Percentiles rank a stretch among this genome's conserved stretches.
Conservation (phyloP, 1,140 invertebrate genomes). For the Globodera rostochiensis region DNA sequence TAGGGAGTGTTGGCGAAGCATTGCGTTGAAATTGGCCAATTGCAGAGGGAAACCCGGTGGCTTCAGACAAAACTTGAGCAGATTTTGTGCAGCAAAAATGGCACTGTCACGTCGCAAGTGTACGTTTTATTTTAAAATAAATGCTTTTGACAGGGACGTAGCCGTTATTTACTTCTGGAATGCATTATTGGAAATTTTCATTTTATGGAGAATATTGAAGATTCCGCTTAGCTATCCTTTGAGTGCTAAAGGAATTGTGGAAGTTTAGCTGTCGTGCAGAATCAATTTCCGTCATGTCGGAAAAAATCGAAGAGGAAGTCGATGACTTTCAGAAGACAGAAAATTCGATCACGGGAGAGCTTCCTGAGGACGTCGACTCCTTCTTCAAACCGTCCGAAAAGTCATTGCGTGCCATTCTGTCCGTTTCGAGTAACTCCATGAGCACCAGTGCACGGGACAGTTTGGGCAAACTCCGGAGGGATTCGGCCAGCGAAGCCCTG, state of each 20-base stretch:
- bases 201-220: no score
- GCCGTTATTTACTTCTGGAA: no score
- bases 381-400: constrained; percentile 30
- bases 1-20: background rate
- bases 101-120: background rate
- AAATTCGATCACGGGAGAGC: background rate
- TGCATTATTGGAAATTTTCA: no score
- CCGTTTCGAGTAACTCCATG: background rate
- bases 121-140: background rate
- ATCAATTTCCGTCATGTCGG: background rate
- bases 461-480: constrained; percentile 7
- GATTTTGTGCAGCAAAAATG: background rate
- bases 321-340: background rate
- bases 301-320: background rate
- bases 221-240: no score
- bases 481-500: constrained; percentile 26
- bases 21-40: background rate
- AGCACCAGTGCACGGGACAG: constrained; percentile 19
- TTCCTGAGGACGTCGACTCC: background rate
- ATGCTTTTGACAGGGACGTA: no score
- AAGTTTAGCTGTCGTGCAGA: no score
- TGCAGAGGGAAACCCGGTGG: background rate
- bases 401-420: constrained; percentile 24
- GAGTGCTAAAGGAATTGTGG: no score
- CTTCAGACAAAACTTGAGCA: background rate